Percentiles rank a stretch among this genome's conserved stretches.
Evolutionary conservation across 2,888 invertebrate genomes (phyloP).

Genomic region (Ommatoiulus sabulosus): DNA sequence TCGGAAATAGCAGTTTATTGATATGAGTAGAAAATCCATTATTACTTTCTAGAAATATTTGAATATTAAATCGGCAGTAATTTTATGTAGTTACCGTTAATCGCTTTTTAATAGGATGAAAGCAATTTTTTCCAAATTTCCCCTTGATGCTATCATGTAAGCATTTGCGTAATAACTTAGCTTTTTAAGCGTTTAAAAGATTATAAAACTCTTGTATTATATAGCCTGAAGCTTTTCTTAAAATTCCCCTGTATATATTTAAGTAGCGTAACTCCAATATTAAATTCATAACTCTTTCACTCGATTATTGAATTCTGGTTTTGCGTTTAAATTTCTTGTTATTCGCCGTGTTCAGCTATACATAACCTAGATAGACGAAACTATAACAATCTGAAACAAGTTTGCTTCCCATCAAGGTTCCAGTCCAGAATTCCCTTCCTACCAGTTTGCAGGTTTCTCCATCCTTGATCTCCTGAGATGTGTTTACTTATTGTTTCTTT

Average conservation of each 20-base stretch:
- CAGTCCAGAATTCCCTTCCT: neutral
- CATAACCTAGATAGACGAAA: neutral
- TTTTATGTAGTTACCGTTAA: too few relatives aligned
- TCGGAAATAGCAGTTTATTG: too few relatives aligned
- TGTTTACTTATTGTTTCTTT: neutral
- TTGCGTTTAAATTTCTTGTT: neutral
- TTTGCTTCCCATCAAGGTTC: conserved; percentile 23
- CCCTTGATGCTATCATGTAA: too few relatives aligned
- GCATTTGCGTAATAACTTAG: neutral
- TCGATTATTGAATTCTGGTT: neutral
- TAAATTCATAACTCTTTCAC: neutral
- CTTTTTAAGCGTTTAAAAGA: neutral
- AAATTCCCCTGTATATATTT: neutral
- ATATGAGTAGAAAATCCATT: too few relatives aligned
- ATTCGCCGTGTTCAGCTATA: neutral
- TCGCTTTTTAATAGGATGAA: too few relatives aligned
- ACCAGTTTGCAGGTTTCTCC: neutral
- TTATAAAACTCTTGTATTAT: neutral
- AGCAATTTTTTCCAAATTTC: too few relatives aligned
- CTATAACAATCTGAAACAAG: neutral
- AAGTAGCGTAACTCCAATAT: neutral
- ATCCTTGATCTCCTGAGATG: neutral
- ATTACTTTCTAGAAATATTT: too few relatives aligned
- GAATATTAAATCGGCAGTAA: too few relatives aligned
- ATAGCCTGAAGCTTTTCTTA: neutral